Percentiles rank a stretch among this genome's conserved stretches.
These are phyloP conservation scores for Drosophila kambysellisi DNA, from an alignment of 2,888 invertebrate species.

Conservation along the genomic window DNA sequence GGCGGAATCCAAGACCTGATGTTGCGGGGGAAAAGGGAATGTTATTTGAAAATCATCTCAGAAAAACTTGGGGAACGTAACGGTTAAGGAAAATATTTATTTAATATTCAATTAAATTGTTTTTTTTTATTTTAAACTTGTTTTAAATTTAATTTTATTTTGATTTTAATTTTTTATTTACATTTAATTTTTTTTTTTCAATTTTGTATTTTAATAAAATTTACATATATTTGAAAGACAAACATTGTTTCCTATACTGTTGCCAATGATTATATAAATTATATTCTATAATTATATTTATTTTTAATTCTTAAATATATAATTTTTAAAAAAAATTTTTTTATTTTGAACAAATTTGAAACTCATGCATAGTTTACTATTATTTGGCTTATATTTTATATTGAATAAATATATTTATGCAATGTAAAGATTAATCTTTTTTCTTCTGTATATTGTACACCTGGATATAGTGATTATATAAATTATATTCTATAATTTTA, in stretches of 20 bases:
- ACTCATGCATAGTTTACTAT: background rate
- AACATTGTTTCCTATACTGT: no score
- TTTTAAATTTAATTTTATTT: background rate
- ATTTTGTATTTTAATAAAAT: no score
- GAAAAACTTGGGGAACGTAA: background rate
- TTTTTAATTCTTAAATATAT: no score
- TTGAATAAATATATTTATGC: background rate
- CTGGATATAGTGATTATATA: no score
- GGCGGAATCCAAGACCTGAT: conserved; percentile 94
- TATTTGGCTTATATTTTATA: background rate
- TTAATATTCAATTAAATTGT: background rate
- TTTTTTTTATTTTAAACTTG: background rate
- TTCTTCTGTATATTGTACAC: no score
- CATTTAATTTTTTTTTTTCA: no score
- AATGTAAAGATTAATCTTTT: no score
- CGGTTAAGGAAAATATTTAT: background rate
- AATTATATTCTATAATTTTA: no score
- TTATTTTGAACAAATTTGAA: no score
- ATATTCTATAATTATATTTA: background rate
- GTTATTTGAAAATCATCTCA: background rate
- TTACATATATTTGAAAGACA: no score
- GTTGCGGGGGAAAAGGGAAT: background rate
- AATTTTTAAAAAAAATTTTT: background rate
- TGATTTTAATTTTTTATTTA: background rate
- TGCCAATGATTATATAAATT: no score